Percentiles rank a stretch among this genome's conserved stretches.
Evolutionary conservation across 1,140 invertebrate genomes (phyloP).

Genomic region (Sarcophaga peregrina): DNA sequence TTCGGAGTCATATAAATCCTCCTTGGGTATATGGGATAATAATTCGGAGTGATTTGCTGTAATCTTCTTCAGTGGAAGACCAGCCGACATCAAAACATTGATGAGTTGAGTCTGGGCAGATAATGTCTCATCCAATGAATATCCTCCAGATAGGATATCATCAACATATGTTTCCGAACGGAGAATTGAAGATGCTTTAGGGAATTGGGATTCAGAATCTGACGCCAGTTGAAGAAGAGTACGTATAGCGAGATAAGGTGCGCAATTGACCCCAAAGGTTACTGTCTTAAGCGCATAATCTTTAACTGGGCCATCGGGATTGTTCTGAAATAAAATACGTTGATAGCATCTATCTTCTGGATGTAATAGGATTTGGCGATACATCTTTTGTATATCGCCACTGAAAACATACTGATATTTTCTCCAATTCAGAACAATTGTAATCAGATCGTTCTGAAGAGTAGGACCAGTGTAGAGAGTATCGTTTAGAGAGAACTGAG

Average conservation of each 20-base stretch:
- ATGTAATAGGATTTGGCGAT: constrained; percentile 23
- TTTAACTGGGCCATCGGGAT: background rate
- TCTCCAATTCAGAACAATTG: constrained; percentile 32
- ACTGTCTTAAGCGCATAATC: constrained; percentile 21
- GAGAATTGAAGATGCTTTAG: constrained; percentile 5
- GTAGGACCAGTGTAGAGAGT: constrained; percentile 23
- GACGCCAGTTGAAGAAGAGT: constrained; percentile 27
- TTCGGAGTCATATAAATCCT: constrained; percentile 21
- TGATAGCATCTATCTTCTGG: constrained; percentile 9
- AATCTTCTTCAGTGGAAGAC: constrained; percentile 24
- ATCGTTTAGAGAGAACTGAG: constrained; percentile 19
- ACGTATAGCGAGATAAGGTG: constrained; percentile 22
- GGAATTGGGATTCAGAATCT: background rate
- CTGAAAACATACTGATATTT: constrained; percentile 29
- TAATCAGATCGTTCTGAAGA: background rate
- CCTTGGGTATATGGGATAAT: constrained; percentile 13
- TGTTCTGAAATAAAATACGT: constrained; percentile 6
- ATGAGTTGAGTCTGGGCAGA: constrained; percentile 1
- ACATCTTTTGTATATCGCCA: constrained; percentile 31
- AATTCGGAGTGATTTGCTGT: constrained; percentile 20
- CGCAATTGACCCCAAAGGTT: constrained; percentile 28
- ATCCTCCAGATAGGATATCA: constrained; percentile 12
- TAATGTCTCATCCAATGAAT: constrained; percentile 2
- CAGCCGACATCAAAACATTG: constrained; percentile 9
- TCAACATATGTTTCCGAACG: constrained; percentile 29